A percentile compares a stretch with the other conserved stretches of the same genome.
Evolutionary conservation across 2,797 vertebrate genomes (phyloP).

Genomic region (Erithacus rubecula): DNA sequence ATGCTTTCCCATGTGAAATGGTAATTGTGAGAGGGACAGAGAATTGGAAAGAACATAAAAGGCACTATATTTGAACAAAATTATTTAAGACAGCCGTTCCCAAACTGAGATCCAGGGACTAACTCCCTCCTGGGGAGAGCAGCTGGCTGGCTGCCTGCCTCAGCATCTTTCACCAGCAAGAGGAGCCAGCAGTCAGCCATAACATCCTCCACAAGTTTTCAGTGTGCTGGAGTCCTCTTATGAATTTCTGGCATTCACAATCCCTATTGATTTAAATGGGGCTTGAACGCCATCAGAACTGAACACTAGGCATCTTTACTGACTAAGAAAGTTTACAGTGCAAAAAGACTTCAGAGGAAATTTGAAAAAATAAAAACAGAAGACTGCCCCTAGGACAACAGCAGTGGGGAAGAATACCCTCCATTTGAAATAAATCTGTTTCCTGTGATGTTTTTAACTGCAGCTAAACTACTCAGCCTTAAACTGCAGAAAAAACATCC

Average conservation of each 20-base stretch:
- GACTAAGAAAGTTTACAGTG: neutral
- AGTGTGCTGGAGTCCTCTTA: neutral
- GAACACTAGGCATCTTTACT: neutral
- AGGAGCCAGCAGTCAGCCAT: constrained; percentile 52
- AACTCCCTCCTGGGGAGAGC: constrained; percentile 53
- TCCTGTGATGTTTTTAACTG: neutral
- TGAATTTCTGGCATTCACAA: neutral
- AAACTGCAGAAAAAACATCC: neutral
- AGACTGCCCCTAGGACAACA: neutral
- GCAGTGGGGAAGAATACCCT: neutral
- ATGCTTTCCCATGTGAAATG: constrained; percentile 41
- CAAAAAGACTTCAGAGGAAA: neutral
- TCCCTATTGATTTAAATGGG: neutral
- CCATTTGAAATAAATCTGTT: neutral
- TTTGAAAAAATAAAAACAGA: neutral
- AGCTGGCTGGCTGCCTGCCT: constrained; percentile 61
- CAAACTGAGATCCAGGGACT: constrained; percentile 57
- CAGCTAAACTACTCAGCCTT: neutral
- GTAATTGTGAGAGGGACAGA: neutral
- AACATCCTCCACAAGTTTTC: constrained; percentile 22
- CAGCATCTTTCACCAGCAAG: constrained; percentile 46
- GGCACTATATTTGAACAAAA: constrained; percentile 57
- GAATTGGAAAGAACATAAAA: constrained; percentile 60
- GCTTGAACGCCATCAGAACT: neutral
- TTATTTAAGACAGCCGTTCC: constrained; percentile 60